Evolutionary conservation across 2,113 vertebrate species (phyloP).

Genomic region (Trematomus loennbergii): DNA sequence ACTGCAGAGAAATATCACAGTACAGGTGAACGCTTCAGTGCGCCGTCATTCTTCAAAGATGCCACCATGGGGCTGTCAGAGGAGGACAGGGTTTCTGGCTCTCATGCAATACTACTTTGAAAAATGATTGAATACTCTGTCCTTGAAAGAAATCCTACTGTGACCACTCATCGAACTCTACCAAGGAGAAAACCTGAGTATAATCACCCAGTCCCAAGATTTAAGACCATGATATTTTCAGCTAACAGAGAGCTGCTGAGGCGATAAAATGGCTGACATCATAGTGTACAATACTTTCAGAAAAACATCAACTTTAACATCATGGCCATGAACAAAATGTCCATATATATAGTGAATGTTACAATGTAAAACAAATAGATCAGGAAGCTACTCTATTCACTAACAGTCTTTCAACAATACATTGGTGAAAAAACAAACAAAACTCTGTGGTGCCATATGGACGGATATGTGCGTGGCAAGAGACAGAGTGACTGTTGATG

Average conservation of each 20-base stretch:
- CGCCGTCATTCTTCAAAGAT: conserved; percentile 33
- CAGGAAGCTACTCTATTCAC: background rate
- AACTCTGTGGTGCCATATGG: conserved; percentile 8
- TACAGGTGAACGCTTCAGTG: conserved; percentile 28
- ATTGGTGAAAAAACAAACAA: background rate
- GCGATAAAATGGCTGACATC: conserved; percentile 10
- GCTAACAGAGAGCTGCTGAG: background rate
- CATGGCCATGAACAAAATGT: background rate
- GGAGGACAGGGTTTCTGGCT: conserved; percentile 24
- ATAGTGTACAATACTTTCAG: background rate
- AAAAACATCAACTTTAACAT: background rate
- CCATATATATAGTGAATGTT: background rate
- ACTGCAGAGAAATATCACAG: conserved; percentile 18
- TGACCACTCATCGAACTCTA: conserved; percentile 27
- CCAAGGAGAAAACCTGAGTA: conserved; percentile 1
- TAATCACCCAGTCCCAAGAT: conserved; percentile 3
- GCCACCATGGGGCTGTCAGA: conserved; percentile 32
- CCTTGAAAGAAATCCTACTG: conserved; percentile 20
- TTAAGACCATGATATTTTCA: background rate
- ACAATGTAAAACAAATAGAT: background rate
- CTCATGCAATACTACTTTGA: conserved; percentile 32
- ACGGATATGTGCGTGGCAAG: background rate
- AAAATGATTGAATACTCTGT: conserved; percentile 42
- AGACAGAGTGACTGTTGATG: conserved; percentile 2
- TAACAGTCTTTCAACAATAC: background rate